phyloP scores from a whole-genome alignment of 2,113 vertebrate species.

The Siphamia tubifer region DNA sequence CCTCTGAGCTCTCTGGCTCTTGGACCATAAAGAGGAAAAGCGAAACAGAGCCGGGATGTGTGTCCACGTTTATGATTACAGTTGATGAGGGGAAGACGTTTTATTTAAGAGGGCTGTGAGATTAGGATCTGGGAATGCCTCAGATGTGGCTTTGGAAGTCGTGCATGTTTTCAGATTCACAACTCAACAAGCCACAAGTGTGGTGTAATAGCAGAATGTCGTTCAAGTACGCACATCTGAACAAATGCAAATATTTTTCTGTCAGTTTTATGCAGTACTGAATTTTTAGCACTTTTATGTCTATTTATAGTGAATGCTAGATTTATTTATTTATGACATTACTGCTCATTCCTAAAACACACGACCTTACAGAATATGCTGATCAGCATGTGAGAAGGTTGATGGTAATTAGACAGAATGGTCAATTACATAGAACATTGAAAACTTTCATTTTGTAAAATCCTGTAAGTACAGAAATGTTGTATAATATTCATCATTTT shows the following conservation, averaged over 20 bases:
- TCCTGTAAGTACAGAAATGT: no score
- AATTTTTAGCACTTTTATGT: not conserved
- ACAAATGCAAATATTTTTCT: conserved; percentile 1
- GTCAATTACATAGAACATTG: no score
- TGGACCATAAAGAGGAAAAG: conserved; percentile 13
- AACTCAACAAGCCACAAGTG: conserved; percentile 32
- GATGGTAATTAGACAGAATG: no score
- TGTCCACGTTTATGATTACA: conserved; percentile 56
- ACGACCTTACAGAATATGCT: no score
- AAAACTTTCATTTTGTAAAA: no score
- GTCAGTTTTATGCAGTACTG: not conserved
- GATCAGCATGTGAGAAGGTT: no score
- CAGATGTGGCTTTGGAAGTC: conserved; percentile 58
- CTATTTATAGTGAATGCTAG: no score
- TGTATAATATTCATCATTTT: no score
- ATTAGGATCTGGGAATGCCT: conserved; percentile 61
- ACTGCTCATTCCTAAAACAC: no score
- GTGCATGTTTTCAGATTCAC: conserved; percentile 53
- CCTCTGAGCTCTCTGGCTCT: not conserved
- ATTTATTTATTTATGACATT: no score
- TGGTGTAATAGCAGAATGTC: conserved; percentile 6
- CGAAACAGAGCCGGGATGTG: conserved; percentile 29
- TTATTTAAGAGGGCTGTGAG: conserved; percentile 53
- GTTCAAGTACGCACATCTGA: not conserved
- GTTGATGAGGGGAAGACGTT: conserved; percentile 55